A percentile compares a stretch with the other conserved stretches of the same genome.
These are phyloP conservation scores for Heterodera schachtii DNA, from an alignment of 1,140 invertebrate species.

Conservation along the genomic window DNA sequence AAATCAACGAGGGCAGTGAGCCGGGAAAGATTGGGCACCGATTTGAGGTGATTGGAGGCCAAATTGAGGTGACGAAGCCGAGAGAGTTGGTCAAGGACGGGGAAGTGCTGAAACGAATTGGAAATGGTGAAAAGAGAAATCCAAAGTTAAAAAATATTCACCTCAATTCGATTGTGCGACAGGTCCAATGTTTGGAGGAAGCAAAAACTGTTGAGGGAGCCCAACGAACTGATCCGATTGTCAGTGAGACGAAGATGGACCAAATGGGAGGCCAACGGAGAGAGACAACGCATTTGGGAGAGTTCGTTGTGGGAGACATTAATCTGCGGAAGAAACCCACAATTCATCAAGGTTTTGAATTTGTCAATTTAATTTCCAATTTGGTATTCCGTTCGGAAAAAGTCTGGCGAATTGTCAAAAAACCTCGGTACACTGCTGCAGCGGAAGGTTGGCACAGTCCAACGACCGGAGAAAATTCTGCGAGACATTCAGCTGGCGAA, in stretches of 20 bases:
- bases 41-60: slow-evolving; percentile 27
- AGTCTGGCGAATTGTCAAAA: too few species aligned
- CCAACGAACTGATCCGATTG: slow-evolving; percentile 27
- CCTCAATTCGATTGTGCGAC: slow-evolving; percentile 37
- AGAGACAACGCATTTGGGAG: slow-evolving; percentile 18
- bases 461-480: slow-evolving; percentile 17
- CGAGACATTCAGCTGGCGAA: slow-evolving; percentile 1
- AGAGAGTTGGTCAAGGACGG: slow-evolving; percentile 21
- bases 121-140: neutral
- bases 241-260: slow-evolving; percentile 21
- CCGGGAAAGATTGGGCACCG: slow-evolving; percentile 24
- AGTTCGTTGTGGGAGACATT: slow-evolving; percentile 34
- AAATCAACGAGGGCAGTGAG: slow-evolving; percentile 4
- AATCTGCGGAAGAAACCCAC: slow-evolving; percentile 13
- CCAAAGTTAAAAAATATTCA: too few species aligned
- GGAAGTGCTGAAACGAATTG: slow-evolving; percentile 22
- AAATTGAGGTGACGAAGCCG: slow-evolving; percentile 13
- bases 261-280: neutral
- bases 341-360: neutral
- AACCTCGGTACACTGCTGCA: slow-evolving; percentile 20
- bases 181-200: slow-evolving; percentile 20
- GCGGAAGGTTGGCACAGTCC: slow-evolving; percentile 22
- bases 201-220: slow-evolving; percentile 15
- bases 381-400: neutral
- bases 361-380: neutral